Percentiles rank a stretch among this genome's conserved stretches.
Conservation (phyloP, 2,113 vertebrate genomes). For the Trematocara stigmaticum region DNA sequence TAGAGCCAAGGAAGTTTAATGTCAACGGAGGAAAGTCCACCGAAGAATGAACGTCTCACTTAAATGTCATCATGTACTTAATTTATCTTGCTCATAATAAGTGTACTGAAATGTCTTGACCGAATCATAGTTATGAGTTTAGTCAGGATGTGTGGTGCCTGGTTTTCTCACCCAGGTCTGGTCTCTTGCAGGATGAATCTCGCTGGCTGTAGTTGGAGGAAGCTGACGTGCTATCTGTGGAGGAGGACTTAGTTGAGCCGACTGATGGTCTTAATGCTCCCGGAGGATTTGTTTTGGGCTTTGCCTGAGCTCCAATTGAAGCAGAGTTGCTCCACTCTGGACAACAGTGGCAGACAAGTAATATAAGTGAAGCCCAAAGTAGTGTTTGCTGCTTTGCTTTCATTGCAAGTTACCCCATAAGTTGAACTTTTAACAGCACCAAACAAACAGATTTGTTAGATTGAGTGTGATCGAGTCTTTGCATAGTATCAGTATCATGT, state of each 20-base stretch:
- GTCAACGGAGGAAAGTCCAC: not conserved
- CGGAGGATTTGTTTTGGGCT: constrained; percentile 46
- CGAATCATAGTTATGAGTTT: not conserved
- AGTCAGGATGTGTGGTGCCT: not conserved
- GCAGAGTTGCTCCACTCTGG: constrained; percentile 77
- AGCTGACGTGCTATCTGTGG: constrained; percentile 74
- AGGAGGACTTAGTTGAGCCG: constrained; percentile 67
- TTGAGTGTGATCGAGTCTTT: too few relatives aligned
- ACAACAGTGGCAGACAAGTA: not conserved
- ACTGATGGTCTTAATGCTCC: constrained; percentile 59
- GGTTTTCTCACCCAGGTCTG: constrained; percentile 58
- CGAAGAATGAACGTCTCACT: not conserved
- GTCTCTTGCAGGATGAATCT: constrained; percentile 50
- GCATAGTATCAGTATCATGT: not conserved
- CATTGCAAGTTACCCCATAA: not conserved
- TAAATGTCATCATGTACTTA: not conserved
- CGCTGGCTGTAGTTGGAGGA: constrained; percentile 65
- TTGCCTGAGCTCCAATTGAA: constrained; percentile 35
- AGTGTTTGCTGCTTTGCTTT: not conserved
- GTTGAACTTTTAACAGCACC: not conserved
- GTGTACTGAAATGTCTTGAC: not conserved
- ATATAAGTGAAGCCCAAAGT: not conserved
- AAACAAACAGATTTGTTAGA: not conserved
- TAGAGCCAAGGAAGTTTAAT: not conserved
- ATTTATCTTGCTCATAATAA: not conserved